phyloP scores from a whole-genome alignment of 2,113 vertebrate genomes.

The Theristicus caerulescens region DNA sequence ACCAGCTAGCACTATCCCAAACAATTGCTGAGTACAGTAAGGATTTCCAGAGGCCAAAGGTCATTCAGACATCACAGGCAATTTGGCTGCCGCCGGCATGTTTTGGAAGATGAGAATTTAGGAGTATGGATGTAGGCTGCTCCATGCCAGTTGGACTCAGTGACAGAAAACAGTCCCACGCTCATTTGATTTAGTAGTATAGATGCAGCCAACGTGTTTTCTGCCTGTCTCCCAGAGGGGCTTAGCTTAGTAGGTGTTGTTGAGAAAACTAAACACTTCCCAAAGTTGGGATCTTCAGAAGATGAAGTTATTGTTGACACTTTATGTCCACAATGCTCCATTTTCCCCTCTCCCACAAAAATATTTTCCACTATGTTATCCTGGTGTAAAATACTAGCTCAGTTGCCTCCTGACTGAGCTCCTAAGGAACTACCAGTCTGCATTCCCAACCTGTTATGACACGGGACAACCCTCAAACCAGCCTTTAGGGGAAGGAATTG shows the following conservation, averaged over 20 bases:
- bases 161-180: conserved; percentile 37
- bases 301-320: not conserved
- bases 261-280: not conserved
- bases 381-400: not conserved
- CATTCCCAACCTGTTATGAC: not conserved
- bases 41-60: conserved; percentile 39
- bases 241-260: conserved; percentile 17
- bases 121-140: not conserved
- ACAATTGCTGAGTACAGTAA: conserved; percentile 23
- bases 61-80: conserved; percentile 25
- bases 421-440: not conserved
- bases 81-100: conserved; percentile 24
- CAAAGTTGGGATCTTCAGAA: not conserved
- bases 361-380: not conserved
- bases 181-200: conserved; percentile 32
- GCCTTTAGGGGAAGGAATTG: not conserved
- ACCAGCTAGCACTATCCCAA: not conserved
- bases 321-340: not conserved
- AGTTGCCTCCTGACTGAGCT: not conserved
- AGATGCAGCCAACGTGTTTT: conserved; percentile 3
- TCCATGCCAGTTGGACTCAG: conserved; percentile 49
- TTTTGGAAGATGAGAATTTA: conserved; percentile 37
- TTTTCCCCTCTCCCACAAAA: not conserved
- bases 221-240: not conserved
- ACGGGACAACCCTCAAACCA: not conserved